Evolutionary conservation across 2,797 vertebrate genomes (phyloP).

Genomic region (Buceros bicornis): DNA sequence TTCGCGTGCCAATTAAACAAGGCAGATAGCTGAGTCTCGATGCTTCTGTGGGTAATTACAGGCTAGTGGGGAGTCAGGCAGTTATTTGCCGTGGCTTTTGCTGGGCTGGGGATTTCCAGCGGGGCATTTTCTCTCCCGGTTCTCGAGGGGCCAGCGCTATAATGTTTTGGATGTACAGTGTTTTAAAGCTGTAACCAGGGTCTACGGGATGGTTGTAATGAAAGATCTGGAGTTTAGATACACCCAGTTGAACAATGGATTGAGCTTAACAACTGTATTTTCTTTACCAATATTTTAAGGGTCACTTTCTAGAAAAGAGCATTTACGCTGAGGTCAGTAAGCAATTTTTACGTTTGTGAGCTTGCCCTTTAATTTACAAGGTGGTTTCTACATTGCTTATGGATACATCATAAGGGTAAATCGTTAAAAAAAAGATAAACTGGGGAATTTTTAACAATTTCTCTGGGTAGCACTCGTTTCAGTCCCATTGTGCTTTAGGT

Average conservation of each 20-base stretch:
- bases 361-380: background rate
- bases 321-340: background rate
- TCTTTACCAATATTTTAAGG: slow-evolving; percentile 17
- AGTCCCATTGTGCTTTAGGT: background rate
- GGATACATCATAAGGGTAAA: background rate
- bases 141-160: background rate
- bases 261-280: background rate
- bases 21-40: slow-evolving; percentile 36
- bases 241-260: background rate
- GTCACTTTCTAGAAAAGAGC: background rate
- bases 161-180: background rate
- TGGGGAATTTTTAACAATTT: background rate
- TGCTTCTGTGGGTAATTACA: slow-evolving; percentile 85
- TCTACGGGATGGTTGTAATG: background rate
- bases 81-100: slow-evolving; percentile 76
- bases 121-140: background rate
- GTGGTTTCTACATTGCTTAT: background rate
- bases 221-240: background rate
- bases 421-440: background rate
- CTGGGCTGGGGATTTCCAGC: slow-evolving; percentile 71
- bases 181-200: background rate
- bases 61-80: slow-evolving; percentile 89
- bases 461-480: background rate
- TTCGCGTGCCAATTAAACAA: slow-evolving; percentile 60
- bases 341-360: background rate